These are phyloP conservation scores for Sphaerodactylus townsendi DNA, from an alignment of 2,113 vertebrate genomes.

Conservation along the genomic window DNA sequence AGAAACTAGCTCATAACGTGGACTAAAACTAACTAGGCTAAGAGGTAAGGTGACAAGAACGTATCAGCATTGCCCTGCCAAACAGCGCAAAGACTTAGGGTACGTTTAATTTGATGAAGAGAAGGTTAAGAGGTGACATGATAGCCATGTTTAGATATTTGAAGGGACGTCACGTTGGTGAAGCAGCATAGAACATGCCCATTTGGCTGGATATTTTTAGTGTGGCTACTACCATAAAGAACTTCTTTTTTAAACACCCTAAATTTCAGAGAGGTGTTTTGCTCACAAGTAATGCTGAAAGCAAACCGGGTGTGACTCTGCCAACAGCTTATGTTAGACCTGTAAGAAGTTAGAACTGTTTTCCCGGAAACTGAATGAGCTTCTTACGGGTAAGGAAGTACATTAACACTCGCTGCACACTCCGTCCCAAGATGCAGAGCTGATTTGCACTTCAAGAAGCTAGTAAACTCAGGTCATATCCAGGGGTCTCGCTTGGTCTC, in stretches of 20 bases:
- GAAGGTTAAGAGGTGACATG: no score
- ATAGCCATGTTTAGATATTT: no score
- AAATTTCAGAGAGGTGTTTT: not conserved
- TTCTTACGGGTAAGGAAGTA: not conserved
- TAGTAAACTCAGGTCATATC: no score
- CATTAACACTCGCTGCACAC: not conserved
- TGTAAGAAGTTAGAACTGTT: not conserved
- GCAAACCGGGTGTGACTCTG: not conserved
- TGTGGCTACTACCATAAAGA: not conserved
- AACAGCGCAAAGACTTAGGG: not conserved
- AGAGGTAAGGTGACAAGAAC: not conserved
- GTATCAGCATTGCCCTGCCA: not conserved
- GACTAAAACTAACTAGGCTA: not conserved
- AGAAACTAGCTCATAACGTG: not conserved
- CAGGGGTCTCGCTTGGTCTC: no score
- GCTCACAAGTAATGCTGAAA: not conserved
- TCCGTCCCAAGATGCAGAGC: not conserved
- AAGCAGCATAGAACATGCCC: not conserved
- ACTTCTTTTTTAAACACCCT: not conserved
- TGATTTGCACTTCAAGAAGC: not conserved
- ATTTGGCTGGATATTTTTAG: constrained; percentile 6
- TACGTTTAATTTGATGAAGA: no score
- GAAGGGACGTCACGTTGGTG: no score
- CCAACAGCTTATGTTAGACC: no score
- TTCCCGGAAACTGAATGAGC: not conserved